Conservation (phyloP, 37 sponge, comb jelly and placozoan genomes). For the Chondrosia reniformis region DNA sequence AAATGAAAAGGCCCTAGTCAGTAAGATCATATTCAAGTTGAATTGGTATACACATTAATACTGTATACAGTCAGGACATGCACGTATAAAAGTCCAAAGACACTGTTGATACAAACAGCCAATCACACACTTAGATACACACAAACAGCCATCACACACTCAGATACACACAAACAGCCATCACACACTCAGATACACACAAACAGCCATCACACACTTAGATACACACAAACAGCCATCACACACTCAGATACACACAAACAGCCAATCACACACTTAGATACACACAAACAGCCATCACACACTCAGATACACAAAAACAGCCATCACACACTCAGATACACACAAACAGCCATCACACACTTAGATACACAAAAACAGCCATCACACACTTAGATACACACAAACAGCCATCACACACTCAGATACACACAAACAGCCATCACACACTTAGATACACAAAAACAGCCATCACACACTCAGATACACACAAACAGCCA, state of each 20-base stretch:
- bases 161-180: background rate
- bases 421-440: background rate
- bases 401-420: background rate
- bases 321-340: background rate
- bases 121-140: background rate
- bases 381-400: background rate
- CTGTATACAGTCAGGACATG: background rate
- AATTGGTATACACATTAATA: background rate
- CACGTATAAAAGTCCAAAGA: background rate
- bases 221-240: background rate
- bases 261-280: slow-evolving; percentile 2
- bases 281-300: background rate
- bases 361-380: background rate
- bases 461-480: background rate
- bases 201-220: background rate
- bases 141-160: background rate
- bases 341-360: background rate
- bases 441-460: background rate
- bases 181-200: background rate
- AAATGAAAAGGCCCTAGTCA: no score
- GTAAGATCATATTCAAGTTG: no score
- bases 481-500: background rate
- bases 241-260: slow-evolving; percentile 11
- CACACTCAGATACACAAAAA: background rate
- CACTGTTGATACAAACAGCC: background rate